Evolutionary conservation across 35 echinoderm and acorn worm genomes (phyloP), one percentile per base, ranked within the genome.

Genomic region (Amphiura filiformis): DNA sequence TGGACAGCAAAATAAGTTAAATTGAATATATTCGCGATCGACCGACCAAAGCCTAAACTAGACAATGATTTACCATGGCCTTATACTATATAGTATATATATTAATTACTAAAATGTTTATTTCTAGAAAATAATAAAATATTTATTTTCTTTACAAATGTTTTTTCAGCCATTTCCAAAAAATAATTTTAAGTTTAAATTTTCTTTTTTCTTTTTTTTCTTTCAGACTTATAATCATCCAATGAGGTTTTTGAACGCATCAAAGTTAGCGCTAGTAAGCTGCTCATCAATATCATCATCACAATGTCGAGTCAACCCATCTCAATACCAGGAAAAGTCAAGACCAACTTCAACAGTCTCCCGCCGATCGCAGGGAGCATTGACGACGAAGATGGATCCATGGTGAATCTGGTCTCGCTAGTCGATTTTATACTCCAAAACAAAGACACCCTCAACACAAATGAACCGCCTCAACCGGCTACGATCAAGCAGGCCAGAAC

Each of bases 371-470:
- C 44, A 20, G 44, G 44, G 44, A 52, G 44, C 77, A 31, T 31
- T n/a, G n/a, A n/a, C 52, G 42, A 49, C 23, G 88, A 90, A 9
- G 88, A 90, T 17, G 88, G 82, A 35, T 80, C 34, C 22, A 64
- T 65, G 61, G 82, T 90, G 88, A 80, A 84, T 65, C 57, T 90
- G 18, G 88, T 84, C 26, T 39, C 88, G 13, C 65, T 90, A 64
- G 38, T 84, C 35, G 88, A 90, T 57, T 61, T 31, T 38, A 17
- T 84, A 35, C 80, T 90, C n/a, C 82, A 76, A 64, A 36, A 75
- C 26, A 44, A 52, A 52, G 44, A 52, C 44, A 52, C 44, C 7
- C 44, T 52, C 44, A 20, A 52, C 44, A 52, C 44, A 7, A 20
- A 20, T 52, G 7, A 7, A 20, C 44, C 34, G 70, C 30, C 75